Conservation (phyloP, 2,113 vertebrate species). For the Urocitellus parryii region DNA sequence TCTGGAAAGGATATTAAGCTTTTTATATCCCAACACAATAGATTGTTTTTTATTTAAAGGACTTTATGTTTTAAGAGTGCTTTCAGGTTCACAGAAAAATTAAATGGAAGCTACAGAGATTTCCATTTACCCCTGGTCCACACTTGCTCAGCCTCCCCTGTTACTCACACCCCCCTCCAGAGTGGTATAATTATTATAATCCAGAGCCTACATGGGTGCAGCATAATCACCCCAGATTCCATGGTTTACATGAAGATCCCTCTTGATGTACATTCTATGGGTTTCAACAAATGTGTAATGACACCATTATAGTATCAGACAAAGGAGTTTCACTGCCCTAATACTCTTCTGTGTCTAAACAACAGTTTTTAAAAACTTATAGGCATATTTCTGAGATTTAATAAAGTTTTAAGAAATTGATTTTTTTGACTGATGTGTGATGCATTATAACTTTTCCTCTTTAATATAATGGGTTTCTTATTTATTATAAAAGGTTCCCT, state of each 20-base stretch:
- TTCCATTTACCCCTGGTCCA: neutral
- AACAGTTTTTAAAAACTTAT: neutral
- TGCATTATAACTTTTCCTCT: constrained; percentile 13
- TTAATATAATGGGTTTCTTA: constrained; percentile 3
- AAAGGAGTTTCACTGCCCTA: neutral
- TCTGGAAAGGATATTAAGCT: neutral
- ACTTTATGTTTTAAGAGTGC: neutral
- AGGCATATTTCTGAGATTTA: neutral
- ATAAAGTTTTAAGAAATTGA: constrained; percentile 51
- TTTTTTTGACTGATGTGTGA: constrained; percentile 44
- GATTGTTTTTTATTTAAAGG: neutral
- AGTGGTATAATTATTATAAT: neutral
- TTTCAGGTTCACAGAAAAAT: neutral
- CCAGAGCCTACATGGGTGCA: neutral
- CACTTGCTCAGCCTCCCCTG: accelerated
- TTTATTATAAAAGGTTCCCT: constrained; percentile 3
- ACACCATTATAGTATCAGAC: neutral
- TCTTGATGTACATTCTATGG: too few relatives aligned
- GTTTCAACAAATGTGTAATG: neutral
- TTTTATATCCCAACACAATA: neutral
- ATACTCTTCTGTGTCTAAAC: neutral
- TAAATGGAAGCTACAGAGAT: neutral
- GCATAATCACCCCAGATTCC: neutral
- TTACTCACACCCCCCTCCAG: neutral
- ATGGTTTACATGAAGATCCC: neutral